Evolutionary conservation across 2,797 vertebrate species (phyloP), one percentile per base, ranked within the genome.

Genomic region (Urophycis tenuis): DNA sequence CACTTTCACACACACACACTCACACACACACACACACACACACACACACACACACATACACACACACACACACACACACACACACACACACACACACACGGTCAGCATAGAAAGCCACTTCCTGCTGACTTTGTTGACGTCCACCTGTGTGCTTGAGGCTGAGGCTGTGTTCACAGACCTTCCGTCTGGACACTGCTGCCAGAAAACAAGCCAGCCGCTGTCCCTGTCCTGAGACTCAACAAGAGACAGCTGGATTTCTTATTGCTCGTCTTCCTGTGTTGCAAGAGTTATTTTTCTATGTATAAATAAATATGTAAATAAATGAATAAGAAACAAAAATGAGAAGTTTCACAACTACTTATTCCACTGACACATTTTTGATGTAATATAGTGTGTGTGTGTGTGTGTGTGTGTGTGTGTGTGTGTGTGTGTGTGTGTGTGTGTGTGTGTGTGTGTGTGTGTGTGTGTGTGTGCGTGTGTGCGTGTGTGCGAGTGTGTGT

Each of bases 131-230:
- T 45, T 14, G 41, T 22, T 7, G 17, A n/a, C 5, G 17, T 49
- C 0, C 45, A 22, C 45, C 9, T 15, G 29, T 1, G 17, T 19
- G 6, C 70, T 71, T 31, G 5, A 70, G 15, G n/a, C 86, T 88
- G 83, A 81, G 71, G 67, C 49, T 30, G 77, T 79, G 35, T 83
- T 81, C 79, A 79, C 78, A 60, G 22, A 60, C 22, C 17, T 7
- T 53, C 49, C 5, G n/a, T 6, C 49, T 53, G 22, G 19, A 22
- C 8, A 5, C 7, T 1, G 36, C 36, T 39, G 36, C 36, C 14
- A 4, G n/a, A 19, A 49, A 15, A 15, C 7, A 9, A 29, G 1
- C n/a, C n/a, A 7, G 1, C 49, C 49, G n/a, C 3, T 10, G 60
- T n/a, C 10, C 12, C 2, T 64, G 60, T n/a, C 25, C 1, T 0